phyloP scores from a whole-genome alignment of 2,113 vertebrate species.

The Picathartes gymnocephalus region DNA sequence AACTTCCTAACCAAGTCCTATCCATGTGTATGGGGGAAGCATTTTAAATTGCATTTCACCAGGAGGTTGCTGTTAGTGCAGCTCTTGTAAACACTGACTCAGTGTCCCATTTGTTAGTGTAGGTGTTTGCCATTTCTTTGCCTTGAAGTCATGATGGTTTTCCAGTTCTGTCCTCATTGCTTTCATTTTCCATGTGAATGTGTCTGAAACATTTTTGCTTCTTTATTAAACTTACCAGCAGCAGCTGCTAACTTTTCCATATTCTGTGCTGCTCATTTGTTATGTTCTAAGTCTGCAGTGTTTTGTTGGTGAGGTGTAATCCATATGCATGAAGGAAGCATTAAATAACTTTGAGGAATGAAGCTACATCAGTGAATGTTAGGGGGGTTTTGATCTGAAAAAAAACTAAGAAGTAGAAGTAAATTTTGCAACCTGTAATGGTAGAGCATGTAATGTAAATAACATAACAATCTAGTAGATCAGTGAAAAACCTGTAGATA shows the following conservation, averaged over 20 bases:
- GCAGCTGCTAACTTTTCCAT: background rate
- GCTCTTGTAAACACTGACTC: background rate
- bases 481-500: background rate
- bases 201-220: background rate
- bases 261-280: background rate
- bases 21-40: background rate
- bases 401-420: background rate
- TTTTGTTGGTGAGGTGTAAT: background rate
- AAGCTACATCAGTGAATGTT: background rate
- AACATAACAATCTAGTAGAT: background rate
- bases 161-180: background rate
- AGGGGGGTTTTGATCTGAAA: background rate
- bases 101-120: background rate
- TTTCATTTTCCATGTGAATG: background rate
- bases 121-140: conserved; percentile 17
- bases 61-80: background rate
- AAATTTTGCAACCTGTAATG: background rate
- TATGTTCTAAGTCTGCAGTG: background rate
- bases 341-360: background rate
- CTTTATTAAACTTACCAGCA: background rate
- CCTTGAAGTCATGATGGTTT: background rate
- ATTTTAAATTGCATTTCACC: background rate
- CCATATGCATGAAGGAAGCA: background rate
- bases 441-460: background rate
- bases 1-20: background rate